phyloP scores from a whole-genome alignment of 1,140 invertebrate genomes.

The Bombus waltoni region DNA sequence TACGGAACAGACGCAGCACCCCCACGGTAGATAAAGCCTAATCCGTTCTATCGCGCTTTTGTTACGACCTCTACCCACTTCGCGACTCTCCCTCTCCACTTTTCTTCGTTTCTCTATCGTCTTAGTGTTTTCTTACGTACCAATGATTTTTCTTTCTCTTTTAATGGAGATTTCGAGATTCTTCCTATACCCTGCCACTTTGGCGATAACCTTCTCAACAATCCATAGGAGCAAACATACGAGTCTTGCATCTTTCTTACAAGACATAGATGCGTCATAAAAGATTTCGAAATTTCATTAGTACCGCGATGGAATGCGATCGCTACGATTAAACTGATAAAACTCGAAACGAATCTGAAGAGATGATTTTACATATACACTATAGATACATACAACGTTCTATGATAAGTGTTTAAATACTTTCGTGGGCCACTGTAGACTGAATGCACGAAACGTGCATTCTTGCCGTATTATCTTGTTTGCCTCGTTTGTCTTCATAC shows the following conservation, averaged over 20 bases:
- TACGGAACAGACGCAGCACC: slow-evolving; percentile 23
- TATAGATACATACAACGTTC: neutral
- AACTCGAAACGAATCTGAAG: neutral
- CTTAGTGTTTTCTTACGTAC: slow-evolving; percentile 4
- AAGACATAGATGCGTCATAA: too few species aligned
- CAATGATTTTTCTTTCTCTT: neutral
- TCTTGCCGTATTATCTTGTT: too few species aligned
- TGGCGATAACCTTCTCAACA: neutral
- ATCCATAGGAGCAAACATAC: neutral
- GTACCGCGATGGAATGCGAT: neutral
- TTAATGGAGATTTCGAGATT: neutral
- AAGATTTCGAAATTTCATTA: neutral
- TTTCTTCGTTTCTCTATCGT: slow-evolving; percentile 53
- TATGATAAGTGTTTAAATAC: neutral
- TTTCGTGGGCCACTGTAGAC: neutral
- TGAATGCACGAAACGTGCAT: neutral
- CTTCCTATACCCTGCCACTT: neutral
- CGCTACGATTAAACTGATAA: neutral
- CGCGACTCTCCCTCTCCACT: slow-evolving; percentile 29
- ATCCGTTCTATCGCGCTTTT: slow-evolving; percentile 74
- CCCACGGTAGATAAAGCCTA: slow-evolving; percentile 67
- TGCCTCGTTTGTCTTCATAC: neutral
- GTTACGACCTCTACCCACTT: slow-evolving; percentile 66
- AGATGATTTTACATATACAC: neutral
- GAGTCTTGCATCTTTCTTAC: too few species aligned